Evolutionary conservation across 2,113 vertebrate species (phyloP).

Genomic region (Ammospiza nelsoni): DNA sequence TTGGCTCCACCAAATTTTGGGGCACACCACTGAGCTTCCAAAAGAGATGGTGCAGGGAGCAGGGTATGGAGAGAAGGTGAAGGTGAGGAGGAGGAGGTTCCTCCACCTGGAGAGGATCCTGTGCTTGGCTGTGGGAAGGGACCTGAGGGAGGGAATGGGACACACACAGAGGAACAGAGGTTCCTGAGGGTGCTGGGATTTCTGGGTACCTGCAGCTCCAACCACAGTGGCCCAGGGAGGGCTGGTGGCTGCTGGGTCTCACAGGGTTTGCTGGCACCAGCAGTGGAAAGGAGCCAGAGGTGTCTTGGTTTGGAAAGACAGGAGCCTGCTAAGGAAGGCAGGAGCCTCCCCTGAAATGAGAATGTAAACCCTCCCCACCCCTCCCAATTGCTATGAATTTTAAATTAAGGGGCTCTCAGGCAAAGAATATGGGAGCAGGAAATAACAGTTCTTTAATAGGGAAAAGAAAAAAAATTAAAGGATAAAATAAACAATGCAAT

Average conservation of each 20-base stretch:
- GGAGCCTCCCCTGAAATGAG: no score
- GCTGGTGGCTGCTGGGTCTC: background rate
- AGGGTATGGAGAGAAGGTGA: background rate
- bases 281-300: background rate
- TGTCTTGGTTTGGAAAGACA: no score
- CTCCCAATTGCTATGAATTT: no score
- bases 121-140: background rate
- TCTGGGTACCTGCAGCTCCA: background rate
- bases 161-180: background rate
- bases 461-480: no score
- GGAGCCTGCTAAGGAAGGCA: no score
- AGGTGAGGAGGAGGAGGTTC: background rate
- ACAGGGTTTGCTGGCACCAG: background rate
- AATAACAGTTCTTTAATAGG: no score
- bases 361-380: no score
- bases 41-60: background rate
- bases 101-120: background rate
- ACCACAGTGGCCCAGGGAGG: background rate
- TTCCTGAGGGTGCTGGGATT: background rate
- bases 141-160: background rate
- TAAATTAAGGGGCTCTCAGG: no score
- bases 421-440: no score
- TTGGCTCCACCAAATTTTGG: background rate
- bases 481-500: no score
- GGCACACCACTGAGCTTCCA: background rate